phyloP scores from a whole-genome alignment of 2,888 invertebrate genomes.

The Trypoxylon attenuatum region DNA sequence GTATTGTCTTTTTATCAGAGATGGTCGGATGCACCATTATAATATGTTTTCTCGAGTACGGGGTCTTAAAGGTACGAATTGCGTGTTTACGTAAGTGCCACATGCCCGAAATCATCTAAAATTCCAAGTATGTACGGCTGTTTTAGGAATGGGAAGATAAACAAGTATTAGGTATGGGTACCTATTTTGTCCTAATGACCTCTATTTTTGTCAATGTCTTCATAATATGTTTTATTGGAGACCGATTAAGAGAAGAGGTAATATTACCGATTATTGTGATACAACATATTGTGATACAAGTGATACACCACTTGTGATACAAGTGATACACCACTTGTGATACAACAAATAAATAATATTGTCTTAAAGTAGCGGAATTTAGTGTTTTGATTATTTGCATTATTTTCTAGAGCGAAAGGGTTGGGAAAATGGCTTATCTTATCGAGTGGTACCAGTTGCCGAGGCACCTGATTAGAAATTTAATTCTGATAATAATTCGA shows the following conservation, averaged over 20 bases:
- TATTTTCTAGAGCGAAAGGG: slow-evolving; percentile 39
- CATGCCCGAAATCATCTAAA: too few relatives aligned
- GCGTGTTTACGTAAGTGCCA: not conserved
- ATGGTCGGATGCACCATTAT: slow-evolving; percentile 66
- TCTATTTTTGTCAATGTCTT: slow-evolving; percentile 60
- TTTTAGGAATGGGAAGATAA: slow-evolving; percentile 44
- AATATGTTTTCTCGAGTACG: slow-evolving; percentile 67
- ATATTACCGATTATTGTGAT: not conserved
- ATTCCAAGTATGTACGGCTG: too few relatives aligned
- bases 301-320: too few relatives aligned
- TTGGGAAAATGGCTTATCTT: slow-evolving; percentile 54
- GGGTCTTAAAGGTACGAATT: slow-evolving; percentile 53
- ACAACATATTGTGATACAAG: too few relatives aligned
- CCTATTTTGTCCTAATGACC: slow-evolving; percentile 43
- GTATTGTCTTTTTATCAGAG: slow-evolving; percentile 59
- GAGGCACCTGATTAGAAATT: slow-evolving; percentile 31
- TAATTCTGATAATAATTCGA: slow-evolving; percentile 53
- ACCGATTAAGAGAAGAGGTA: slow-evolving; percentile 59
- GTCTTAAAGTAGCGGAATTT: not conserved
- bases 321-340: too few relatives aligned
- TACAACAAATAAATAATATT: not conserved
- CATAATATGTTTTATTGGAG: slow-evolving; percentile 64
- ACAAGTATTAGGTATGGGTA: slow-evolving; percentile 26
- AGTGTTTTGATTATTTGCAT: not conserved
- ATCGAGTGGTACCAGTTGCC: slow-evolving; percentile 59